Conservation (phyloP, 2,888 invertebrate species). For the Cenopis cana region DNA sequence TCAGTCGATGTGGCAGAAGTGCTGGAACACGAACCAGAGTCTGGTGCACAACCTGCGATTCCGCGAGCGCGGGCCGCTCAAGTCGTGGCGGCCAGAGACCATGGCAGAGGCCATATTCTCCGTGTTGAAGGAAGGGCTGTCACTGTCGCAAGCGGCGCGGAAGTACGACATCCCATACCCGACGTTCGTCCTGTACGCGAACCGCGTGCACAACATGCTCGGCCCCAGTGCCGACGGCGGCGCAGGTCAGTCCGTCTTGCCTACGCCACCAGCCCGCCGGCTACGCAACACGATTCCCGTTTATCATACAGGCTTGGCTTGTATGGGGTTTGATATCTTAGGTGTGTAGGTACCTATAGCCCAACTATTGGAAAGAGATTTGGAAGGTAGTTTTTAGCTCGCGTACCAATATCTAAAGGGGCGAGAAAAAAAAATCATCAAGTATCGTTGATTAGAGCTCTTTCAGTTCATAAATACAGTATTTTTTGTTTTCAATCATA, state of each 20-base stretch:
- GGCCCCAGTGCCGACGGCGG: constrained; percentile 96
- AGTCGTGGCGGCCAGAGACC: constrained; percentile 97
- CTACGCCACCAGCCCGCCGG: neutral
- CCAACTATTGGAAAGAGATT: neutral
- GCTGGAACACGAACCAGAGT: constrained; percentile 97
- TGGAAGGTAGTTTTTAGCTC: no score
- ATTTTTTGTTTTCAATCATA: no score
- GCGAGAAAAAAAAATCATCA: no score
- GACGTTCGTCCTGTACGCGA: constrained; percentile 96
- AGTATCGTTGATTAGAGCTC: no score
- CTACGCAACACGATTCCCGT: constrained; percentile 11
- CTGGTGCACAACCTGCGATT: constrained; percentile 95
- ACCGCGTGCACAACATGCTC: constrained; percentile 96
- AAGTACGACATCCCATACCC: constrained; percentile 98
- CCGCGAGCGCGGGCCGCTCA: constrained; percentile 95
- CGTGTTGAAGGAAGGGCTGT: constrained; percentile 95
- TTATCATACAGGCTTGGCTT: neutral
- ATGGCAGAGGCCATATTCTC: constrained; percentile 98
- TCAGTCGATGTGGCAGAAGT: constrained; percentile 98
- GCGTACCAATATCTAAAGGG: no score
- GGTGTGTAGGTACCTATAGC: no score
- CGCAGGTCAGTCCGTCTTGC: constrained; percentile 87
- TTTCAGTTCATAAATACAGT: no score
- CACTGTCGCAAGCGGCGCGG: constrained; percentile 95
- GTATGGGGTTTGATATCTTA: no score